These are phyloP conservation scores for Etheostoma nigrum DNA, from an alignment of 2,797 vertebrate species.

Conservation along the genomic window DNA sequence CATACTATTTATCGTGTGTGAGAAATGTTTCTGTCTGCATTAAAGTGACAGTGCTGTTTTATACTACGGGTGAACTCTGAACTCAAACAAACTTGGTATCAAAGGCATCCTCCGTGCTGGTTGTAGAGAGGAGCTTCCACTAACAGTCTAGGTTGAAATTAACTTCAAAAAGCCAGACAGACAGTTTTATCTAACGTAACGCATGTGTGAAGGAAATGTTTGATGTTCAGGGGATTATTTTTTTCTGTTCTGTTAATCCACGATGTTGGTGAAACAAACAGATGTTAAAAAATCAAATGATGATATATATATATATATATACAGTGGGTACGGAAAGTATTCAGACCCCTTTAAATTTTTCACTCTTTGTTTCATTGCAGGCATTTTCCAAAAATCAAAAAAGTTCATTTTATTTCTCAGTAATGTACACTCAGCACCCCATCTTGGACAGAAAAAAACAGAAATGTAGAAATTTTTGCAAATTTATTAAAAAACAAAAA, in stretches of 20 bases:
- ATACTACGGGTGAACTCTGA: conserved; percentile 16
- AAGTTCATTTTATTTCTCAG: too few species aligned
- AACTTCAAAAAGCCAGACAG: conserved; percentile 44
- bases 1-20: neutral
- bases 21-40: conserved; percentile 39
- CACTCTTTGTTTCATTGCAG: too few species aligned
- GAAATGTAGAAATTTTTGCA: too few species aligned
- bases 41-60: conserved; percentile 32
- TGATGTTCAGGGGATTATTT: neutral
- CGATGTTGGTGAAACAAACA: neutral
- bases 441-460: too few species aligned
- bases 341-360: too few species aligned
- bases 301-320: too few species aligned
- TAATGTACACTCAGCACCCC: too few species aligned
- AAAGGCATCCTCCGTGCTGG: conserved; percentile 40
- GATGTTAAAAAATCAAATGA: neutral
- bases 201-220: conserved; percentile 26
- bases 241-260: neutral
- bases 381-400: too few species aligned
- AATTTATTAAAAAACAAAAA: too few species aligned
- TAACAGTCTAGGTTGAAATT: conserved; percentile 12
- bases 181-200: conserved; percentile 27
- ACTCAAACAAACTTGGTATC: conserved; percentile 38
- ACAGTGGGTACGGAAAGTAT: too few species aligned
- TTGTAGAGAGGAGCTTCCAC: conserved; percentile 32